These are phyloP conservation scores for Sesia apiformis DNA, from an alignment of 2,888 invertebrate species.

Conservation along the genomic window DNA sequence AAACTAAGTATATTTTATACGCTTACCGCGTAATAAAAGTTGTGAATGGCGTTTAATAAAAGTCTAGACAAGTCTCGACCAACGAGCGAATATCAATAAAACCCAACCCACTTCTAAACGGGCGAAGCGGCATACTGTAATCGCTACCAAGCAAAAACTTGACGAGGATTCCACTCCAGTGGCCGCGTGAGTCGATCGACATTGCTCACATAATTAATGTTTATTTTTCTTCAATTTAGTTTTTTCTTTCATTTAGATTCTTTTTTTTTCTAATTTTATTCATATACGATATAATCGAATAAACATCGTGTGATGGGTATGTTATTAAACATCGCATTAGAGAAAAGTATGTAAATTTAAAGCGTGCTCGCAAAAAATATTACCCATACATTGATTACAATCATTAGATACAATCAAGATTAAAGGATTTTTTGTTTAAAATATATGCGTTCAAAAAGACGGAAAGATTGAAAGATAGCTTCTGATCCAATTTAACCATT, in stretches of 20 bases:
- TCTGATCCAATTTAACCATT: too few relatives aligned
- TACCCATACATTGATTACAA: too few relatives aligned
- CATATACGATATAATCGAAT: not conserved
- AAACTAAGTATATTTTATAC: too few relatives aligned
- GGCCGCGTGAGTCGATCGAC: conserved; percentile 20
- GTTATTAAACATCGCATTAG: too few relatives aligned
- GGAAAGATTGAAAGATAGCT: too few relatives aligned
- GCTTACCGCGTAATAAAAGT: too few relatives aligned
- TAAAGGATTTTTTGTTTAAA: too few relatives aligned
- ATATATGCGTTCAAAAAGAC: too few relatives aligned
- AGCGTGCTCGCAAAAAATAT: too few relatives aligned
- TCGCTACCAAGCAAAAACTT: conserved; percentile 50
- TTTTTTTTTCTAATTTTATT: not conserved
- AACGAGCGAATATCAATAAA: conserved; percentile 34
- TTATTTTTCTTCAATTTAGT: not conserved
- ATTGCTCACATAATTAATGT: conserved; percentile 19
- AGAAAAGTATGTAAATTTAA: too few relatives aligned
- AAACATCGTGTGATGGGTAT: not conserved
- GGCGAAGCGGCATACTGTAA: conserved; percentile 40
- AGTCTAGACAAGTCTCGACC: conserved; percentile 14
- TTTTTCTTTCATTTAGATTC: not conserved
- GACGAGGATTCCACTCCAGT: conserved; percentile 33
- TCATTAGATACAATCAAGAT: too few relatives aligned
- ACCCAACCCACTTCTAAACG: conserved; percentile 37
- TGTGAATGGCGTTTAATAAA: conserved; percentile 9